Evolutionary conservation across 2,797 vertebrate species (phyloP), one percentile per base, ranked within the genome.

Genomic region (Pseudocheirus occidentalis): DNA sequence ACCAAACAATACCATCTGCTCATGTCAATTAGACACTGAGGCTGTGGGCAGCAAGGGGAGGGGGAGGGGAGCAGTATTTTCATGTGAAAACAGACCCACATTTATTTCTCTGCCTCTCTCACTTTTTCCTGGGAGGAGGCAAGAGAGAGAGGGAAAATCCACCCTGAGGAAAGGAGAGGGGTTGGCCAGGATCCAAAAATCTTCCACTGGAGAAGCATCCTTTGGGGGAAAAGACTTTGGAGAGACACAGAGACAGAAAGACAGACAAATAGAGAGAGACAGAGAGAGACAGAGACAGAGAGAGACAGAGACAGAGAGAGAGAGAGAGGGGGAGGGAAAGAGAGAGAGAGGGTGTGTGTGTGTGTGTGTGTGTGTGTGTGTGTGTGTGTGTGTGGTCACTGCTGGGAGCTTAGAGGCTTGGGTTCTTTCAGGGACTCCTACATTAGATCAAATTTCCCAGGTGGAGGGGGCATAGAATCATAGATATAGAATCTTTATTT

Each of bases 1-100:
- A 46, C 96, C 97, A 90, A 95, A 96, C 98, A 97, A 96, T 96
- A 94, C 97, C 99, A 98, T 98, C 98, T 99, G 99, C 98, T 98
- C 96, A 55, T 56, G 92, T 98, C 99, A 98, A 0, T 98, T 98
- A 98, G 94, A 81, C 1, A 73, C 90, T 92, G 90, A 55, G 7
- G 95, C 95, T 95, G 55, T 94, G 5, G 94, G 95, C 96, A 66
- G 5, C 0, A 1, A 27, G 96, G 95, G 95, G 92, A 95, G 94
- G 73, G 87, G 94, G 96, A 95, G 6, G 92, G 94, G 0, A 52
- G 94, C 95, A 93, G 94, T 91, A 95, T 97, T 97, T 98, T 97
- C 93, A 0, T 97, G 97, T 98, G 98, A 98, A 98, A 98, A 97
- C 81, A 95, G 97, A 98, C 57, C 55, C 0, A 0, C 91, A 96